Evolutionary conservation across 37 sponge, comb jelly and placozoan species (phyloP).

Genomic region (Spongilla lacustris): DNA sequence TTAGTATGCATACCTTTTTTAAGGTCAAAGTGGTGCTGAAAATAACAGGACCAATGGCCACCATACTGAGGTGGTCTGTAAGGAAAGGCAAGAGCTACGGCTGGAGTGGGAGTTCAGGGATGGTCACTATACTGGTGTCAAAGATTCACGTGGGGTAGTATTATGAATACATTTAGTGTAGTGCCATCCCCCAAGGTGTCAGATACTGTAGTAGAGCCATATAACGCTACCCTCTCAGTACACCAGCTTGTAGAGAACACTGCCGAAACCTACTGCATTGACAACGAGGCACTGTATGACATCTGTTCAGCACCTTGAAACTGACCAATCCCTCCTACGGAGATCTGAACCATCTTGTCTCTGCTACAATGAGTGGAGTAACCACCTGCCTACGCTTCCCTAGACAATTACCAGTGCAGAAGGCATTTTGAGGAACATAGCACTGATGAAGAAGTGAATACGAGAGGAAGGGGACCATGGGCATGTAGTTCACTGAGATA

Average conservation of each 20-base stretch:
- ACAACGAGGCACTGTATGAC: slow-evolving; percentile 94
- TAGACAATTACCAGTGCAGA: slow-evolving; percentile 94
- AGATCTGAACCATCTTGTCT: slow-evolving; percentile 88
- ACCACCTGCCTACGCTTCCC: slow-evolving; percentile 87
- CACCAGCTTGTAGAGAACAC: slow-evolving; percentile 96
- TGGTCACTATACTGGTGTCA: slow-evolving; percentile 93
- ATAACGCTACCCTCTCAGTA: slow-evolving; percentile 85
- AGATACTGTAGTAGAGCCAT: slow-evolving; percentile 76
- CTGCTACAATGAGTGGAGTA: slow-evolving; percentile 86
- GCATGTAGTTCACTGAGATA: slow-evolving; percentile 92
- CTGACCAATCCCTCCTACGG: slow-evolving; percentile 93
- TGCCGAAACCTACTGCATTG: slow-evolving; percentile 90
- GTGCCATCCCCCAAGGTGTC: slow-evolving; percentile 90
- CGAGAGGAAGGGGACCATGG: too few species aligned
- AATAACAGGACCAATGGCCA: slow-evolving; percentile 97
- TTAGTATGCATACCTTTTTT: background rate
- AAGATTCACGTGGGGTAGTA: slow-evolving; percentile 92
- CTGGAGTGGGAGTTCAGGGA: slow-evolving; percentile 93
- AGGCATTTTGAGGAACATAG: slow-evolving; percentile 92
- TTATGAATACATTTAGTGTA: slow-evolving; percentile 88
- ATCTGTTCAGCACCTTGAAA: slow-evolving; percentile 95
- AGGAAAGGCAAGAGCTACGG: slow-evolving; percentile 96
- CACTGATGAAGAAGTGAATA: slow-evolving; percentile 90
- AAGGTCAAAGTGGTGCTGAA: slow-evolving; percentile 91
- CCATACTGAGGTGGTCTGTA: slow-evolving; percentile 85